Conservation (phyloP, 2,888 invertebrate genomes). For the Ornithoptera alexandrae region DNA sequence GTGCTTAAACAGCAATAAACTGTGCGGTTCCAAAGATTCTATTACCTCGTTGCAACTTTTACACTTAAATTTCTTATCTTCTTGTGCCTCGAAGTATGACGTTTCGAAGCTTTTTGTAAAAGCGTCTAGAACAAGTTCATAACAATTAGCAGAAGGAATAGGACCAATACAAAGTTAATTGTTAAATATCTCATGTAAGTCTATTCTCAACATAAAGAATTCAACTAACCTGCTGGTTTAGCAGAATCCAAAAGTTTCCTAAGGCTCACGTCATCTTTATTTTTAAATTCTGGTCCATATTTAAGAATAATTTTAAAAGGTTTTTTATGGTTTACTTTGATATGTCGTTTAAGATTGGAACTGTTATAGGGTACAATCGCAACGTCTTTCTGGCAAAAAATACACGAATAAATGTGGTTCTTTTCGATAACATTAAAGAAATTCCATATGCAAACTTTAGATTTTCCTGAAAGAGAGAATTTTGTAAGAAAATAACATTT, state of each 20-base stretch:
- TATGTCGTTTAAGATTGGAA: constrained; percentile 28
- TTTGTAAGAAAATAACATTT: not conserved
- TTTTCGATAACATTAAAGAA: constrained; percentile 17
- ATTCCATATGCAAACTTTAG: constrained; percentile 29
- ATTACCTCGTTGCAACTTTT: constrained; percentile 19
- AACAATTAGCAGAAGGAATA: not conserved
- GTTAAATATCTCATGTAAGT: not conserved
- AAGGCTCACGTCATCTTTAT: not conserved
- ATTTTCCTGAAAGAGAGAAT: constrained; percentile 19
- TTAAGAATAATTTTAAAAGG: constrained; percentile 13
- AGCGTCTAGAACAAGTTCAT: constrained; percentile 14
- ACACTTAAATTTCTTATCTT: constrained; percentile 23
- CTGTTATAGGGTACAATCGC: constrained; percentile 11
- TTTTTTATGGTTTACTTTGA: constrained; percentile 12
- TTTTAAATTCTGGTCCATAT: constrained; percentile 14
- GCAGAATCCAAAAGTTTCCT: constrained; percentile 3
- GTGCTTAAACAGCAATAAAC: constrained; percentile 24
- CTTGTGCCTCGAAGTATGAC: constrained; percentile 21
- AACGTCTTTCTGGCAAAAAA: constrained; percentile 24
- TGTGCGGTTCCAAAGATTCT: constrained; percentile 4
- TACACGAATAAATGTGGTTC: constrained; percentile 21
- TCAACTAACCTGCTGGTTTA: constrained; percentile 9
- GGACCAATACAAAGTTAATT: not conserved
- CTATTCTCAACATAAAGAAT: not conserved
- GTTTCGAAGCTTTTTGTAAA: constrained; percentile 24